phyloP scores from a whole-genome alignment of 2,888 invertebrate genomes.

The Lacanobia oleracea region DNA sequence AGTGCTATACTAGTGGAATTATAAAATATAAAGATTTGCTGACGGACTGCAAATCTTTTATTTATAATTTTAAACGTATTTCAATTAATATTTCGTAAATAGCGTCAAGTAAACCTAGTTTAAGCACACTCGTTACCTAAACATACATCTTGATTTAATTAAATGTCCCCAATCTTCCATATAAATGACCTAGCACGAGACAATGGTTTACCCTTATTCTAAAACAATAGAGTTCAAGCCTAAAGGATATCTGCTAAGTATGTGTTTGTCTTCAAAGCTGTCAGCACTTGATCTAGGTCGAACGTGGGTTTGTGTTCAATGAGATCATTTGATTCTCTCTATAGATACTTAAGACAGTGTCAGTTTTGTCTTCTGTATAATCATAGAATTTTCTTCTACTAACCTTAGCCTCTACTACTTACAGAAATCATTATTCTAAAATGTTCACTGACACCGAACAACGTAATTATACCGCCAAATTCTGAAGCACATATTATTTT shows the following conservation, averaged over 20 bases:
- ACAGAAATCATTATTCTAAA: too few species aligned
- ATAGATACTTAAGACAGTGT: background rate
- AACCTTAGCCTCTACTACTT: too few species aligned
- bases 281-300: slow-evolving; percentile 1
- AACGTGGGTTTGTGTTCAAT: background rate
- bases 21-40: too few species aligned
- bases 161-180: background rate
- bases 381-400: too few species aligned
- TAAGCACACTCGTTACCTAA: background rate
- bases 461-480: too few species aligned
- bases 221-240: slow-evolving; percentile 16
- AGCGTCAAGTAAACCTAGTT: background rate
- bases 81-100: too few species aligned
- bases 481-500: too few species aligned
- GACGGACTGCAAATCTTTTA: too few species aligned
- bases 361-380: background rate
- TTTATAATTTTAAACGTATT: too few species aligned
- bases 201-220: slow-evolving; percentile 21
- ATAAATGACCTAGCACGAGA: slow-evolving; percentile 3
- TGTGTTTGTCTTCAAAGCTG: slow-evolving; percentile 9
- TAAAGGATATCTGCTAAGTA: slow-evolving; percentile 11
- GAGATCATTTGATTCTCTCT: background rate
- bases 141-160: slow-evolving; percentile 7
- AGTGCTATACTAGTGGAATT: too few species aligned
- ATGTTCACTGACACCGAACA: too few species aligned